Percentiles rank a stretch among this genome's conserved stretches.
phyloP scores from a whole-genome alignment of 2,113 vertebrate species.

The Halichoerus grypus region DNA sequence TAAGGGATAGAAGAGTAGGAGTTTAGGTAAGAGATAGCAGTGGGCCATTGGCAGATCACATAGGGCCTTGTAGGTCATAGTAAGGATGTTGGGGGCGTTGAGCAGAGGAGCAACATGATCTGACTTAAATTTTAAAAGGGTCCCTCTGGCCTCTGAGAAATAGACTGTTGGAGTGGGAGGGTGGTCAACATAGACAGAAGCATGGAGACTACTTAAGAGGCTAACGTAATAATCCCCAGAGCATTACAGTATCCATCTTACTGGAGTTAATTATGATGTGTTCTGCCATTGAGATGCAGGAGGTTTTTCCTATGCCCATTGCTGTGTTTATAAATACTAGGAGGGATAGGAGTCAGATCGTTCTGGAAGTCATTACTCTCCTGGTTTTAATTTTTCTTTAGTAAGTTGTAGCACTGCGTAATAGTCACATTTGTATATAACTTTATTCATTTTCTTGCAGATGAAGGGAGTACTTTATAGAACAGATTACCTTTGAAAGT shows the following conservation, averaged over 20 bases:
- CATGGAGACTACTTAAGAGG: background rate
- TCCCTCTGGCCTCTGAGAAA: background rate
- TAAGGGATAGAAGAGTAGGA: background rate
- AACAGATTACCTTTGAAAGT: slow-evolving; percentile 13
- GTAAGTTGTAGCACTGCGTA: background rate
- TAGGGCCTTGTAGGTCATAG: background rate
- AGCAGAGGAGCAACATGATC: background rate
- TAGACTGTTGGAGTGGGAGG: background rate
- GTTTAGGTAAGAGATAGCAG: background rate
- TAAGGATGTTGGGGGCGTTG: background rate
- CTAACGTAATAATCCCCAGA: background rate
- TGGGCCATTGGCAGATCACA: background rate
- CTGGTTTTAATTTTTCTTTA: slow-evolving; percentile 17
- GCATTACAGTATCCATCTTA: background rate
- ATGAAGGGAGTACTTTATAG: slow-evolving; percentile 38
- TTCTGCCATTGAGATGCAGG: background rate
- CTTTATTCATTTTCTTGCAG: slow-evolving; percentile 49
- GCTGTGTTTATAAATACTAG: background rate
- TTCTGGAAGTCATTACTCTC: background rate
- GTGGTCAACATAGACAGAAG: background rate
- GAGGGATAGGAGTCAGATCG: background rate
- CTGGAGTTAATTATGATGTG: background rate
- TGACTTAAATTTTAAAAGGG: background rate
- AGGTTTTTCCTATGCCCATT: background rate
- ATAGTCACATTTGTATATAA: background rate